phyloP scores from a whole-genome alignment of 1,140 invertebrate species.

The Meloidogyne exigua region DNA sequence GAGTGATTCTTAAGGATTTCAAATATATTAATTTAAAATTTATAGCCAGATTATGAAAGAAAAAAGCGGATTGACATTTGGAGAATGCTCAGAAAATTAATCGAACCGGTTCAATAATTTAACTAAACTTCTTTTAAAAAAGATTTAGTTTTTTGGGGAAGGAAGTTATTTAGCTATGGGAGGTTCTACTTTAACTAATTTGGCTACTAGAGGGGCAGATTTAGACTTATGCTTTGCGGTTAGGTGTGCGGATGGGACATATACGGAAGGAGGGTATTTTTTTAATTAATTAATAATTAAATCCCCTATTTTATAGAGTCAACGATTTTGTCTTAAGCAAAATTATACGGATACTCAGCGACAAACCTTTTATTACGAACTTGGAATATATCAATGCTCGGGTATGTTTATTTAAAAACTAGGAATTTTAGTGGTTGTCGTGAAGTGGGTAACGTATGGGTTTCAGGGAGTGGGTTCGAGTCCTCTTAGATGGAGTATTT shows the following conservation, averaged over 20 bases:
- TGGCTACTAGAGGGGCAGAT: conserved; percentile 35
- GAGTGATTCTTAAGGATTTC: too few relatives aligned
- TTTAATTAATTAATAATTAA: conserved; percentile 9
- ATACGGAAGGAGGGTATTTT: conserved; percentile 34
- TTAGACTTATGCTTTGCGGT: conserved; percentile 35
- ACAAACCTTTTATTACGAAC: conserved; percentile 17
- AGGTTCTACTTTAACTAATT: conserved; percentile 35
- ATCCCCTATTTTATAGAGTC: conserved; percentile 2
- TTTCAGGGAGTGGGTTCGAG: neutral
- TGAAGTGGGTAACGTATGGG: neutral
- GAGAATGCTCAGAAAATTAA: neutral
- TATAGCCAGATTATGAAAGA: neutral
- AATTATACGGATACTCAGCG: conserved; percentile 15
- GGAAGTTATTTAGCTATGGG: conserved; percentile 35
- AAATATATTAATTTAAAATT: too few relatives aligned
- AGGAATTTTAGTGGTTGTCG: neutral
- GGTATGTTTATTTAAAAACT: conserved; percentile 10
- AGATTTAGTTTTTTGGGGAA: neutral
- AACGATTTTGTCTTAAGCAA: conserved; percentile 13
- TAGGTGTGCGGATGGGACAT: conserved; percentile 20
- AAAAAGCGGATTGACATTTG: neutral
- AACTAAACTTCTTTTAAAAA: neutral
- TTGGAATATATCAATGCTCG: conserved; percentile 17
- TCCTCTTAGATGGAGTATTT: too few relatives aligned
- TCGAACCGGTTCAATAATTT: conserved; percentile 9